A percentile compares a stretch with the other conserved stretches of the same genome.
phyloP scores from a whole-genome alignment of 2,888 invertebrate species.

The Ichneumoninae sp. region DNA sequence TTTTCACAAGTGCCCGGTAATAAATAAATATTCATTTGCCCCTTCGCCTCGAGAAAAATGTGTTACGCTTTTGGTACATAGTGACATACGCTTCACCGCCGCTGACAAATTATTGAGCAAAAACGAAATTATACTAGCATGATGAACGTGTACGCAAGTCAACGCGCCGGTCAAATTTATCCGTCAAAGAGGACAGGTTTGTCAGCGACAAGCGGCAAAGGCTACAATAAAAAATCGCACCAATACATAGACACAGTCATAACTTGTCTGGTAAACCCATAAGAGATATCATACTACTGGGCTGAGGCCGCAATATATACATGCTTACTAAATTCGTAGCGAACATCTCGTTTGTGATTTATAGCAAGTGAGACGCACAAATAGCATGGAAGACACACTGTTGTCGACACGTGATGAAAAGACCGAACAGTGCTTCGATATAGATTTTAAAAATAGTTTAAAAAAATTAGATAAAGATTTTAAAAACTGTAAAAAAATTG shows the following conservation, averaged over 20 bases:
- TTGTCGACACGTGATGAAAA: too few relatives aligned
- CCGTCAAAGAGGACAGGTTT: background rate
- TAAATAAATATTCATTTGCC: slow-evolving; percentile 38
- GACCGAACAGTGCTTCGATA: too few relatives aligned
- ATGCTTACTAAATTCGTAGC: too few relatives aligned
- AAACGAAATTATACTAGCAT: slow-evolving; percentile 31
- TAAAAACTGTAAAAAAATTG: too few relatives aligned
- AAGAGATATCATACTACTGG: too few relatives aligned
- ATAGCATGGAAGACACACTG: too few relatives aligned
- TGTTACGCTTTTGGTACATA: background rate
- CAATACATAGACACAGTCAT: background rate
- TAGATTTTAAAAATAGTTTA: too few relatives aligned
- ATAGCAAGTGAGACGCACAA: too few relatives aligned
- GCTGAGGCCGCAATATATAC: too few relatives aligned
- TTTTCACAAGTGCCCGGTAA: slow-evolving; percentile 19
- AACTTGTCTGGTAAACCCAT: background rate
- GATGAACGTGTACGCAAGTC: slow-evolving; percentile 18
- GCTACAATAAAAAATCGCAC: background rate
- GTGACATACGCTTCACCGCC: slow-evolving; percentile 1
- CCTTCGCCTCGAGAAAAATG: background rate
- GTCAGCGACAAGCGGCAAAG: background rate
- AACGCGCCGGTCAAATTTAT: slow-evolving; percentile 2
- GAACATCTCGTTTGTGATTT: too few relatives aligned
- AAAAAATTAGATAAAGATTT: too few relatives aligned
- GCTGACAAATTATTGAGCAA: slow-evolving; percentile 35